These are phyloP conservation scores for Ophonus ardosiacus DNA, from an alignment of 2,888 invertebrate genomes.

Conservation along the genomic window DNA sequence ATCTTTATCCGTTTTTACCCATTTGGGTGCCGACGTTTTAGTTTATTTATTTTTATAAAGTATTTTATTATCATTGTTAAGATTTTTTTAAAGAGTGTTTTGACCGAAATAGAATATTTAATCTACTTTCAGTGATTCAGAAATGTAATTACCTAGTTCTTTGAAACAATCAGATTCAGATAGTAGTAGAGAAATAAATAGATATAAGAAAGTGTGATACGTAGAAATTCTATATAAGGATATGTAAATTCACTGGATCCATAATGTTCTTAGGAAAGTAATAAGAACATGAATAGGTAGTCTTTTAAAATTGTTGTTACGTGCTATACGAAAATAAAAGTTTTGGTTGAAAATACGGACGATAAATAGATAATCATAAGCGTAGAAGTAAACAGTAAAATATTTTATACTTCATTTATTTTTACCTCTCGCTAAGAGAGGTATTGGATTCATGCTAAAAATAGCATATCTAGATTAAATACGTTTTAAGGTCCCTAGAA, in stretches of 20 bases:
- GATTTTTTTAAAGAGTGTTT: not conserved
- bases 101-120: not conserved
- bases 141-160: conserved; percentile 6
- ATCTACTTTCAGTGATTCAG: not conserved
- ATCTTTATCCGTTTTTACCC: too few species aligned
- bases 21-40: too few species aligned
- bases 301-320: conserved; percentile 36
- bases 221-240: not conserved
- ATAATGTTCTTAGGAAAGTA: conserved; percentile 1
- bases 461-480: too few species aligned
- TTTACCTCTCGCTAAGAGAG: too few species aligned
- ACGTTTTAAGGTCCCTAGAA: too few species aligned
- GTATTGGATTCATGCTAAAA: too few species aligned
- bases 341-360: not conserved
- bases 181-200: not conserved
- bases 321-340: conserved; percentile 42
- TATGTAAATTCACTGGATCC: conserved; percentile 1
- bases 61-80: not conserved
- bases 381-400: not conserved
- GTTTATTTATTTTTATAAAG: not conserved
- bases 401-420: not conserved
- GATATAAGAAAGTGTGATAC: conserved; percentile 27
- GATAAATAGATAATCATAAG: conserved; percentile 28
- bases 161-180: conserved; percentile 20
- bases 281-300: conserved; percentile 12